phyloP scores from a whole-genome alignment of 2,888 invertebrate species.

The Eupithecia inturbata region DNA sequence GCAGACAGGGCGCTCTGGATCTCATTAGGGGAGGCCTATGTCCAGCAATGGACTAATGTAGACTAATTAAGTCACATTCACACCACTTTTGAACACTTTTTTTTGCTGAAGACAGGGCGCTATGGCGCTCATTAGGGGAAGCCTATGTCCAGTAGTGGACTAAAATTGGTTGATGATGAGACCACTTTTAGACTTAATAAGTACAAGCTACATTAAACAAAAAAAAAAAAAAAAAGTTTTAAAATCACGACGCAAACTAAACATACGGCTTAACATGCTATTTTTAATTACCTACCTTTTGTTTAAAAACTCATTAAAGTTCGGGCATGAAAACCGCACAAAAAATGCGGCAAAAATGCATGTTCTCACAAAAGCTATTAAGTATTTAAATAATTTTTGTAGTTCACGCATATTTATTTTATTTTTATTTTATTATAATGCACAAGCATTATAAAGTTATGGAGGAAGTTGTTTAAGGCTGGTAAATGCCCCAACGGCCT shows the following conservation, averaged over 20 bases:
- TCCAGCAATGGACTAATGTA: neutral
- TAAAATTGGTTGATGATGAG: neutral
- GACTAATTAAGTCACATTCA: too few relatives aligned
- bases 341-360: neutral
- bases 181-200: too few relatives aligned
- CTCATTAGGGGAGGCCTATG: neutral
- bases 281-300: conserved; percentile 5
- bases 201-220: too few relatives aligned
- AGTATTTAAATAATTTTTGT: conserved; percentile 1
- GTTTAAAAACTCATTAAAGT: conserved; percentile 11
- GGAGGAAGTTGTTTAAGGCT: neutral
- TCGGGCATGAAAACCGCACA: neutral
- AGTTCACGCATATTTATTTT: conserved; percentile 7
- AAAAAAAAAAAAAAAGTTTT: too few relatives aligned
- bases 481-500: too few relatives aligned
- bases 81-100: too few relatives aligned
- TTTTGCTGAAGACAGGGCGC: too few relatives aligned
- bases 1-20: neutral
- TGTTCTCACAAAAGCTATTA: neutral
- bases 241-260: neutral
- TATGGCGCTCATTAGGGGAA: too few relatives aligned
- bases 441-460: neutral
- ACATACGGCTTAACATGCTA: neutral
- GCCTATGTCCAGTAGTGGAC: too few relatives aligned
- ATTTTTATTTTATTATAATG: too few relatives aligned